Percentiles rank a stretch among this genome's conserved stretches.
Evolutionary conservation across 2,797 vertebrate genomes (phyloP).

Genomic region (Cyprinodon diabolis): DNA sequence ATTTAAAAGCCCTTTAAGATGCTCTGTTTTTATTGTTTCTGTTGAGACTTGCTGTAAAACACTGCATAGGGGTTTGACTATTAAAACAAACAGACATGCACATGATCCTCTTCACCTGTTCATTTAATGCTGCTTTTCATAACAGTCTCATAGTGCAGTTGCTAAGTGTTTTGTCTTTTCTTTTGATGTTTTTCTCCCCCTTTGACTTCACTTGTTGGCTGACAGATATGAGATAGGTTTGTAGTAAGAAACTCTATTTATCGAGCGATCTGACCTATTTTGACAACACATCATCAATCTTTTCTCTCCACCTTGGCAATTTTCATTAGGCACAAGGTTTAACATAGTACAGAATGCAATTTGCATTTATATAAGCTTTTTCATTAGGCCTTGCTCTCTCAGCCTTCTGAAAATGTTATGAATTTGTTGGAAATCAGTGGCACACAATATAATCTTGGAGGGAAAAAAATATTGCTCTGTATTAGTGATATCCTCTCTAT

Average conservation of each 20-base stretch:
- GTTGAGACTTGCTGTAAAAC: no score
- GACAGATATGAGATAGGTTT: constrained; percentile 53
- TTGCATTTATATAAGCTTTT: constrained; percentile 89
- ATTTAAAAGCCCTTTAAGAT: no score
- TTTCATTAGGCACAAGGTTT: constrained; percentile 79
- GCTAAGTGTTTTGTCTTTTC: neutral
- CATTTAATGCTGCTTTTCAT: neutral
- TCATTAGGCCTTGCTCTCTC: constrained; percentile 77
- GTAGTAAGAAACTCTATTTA: constrained; percentile 67
- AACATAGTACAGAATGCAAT: constrained; percentile 82
- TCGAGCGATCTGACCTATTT: constrained; percentile 78
- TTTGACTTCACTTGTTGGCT: constrained; percentile 47
- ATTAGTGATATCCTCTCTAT: constrained; percentile 42
- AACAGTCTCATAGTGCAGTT: neutral
- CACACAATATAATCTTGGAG: constrained; percentile 72
- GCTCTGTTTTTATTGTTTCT: no score
- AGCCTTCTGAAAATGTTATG: constrained; percentile 76
- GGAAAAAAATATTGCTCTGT: constrained; percentile 43
- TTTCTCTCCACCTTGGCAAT: constrained; percentile 71
- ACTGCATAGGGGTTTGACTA: no score
- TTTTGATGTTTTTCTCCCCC: neutral
- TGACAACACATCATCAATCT: constrained; percentile 64
- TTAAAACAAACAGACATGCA: no score
- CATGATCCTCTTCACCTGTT: neutral
- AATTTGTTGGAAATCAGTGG: constrained; percentile 73